These are phyloP conservation scores for Podarcis muralis DNA, from an alignment of 2,113 vertebrate genomes.

Conservation along the genomic window DNA sequence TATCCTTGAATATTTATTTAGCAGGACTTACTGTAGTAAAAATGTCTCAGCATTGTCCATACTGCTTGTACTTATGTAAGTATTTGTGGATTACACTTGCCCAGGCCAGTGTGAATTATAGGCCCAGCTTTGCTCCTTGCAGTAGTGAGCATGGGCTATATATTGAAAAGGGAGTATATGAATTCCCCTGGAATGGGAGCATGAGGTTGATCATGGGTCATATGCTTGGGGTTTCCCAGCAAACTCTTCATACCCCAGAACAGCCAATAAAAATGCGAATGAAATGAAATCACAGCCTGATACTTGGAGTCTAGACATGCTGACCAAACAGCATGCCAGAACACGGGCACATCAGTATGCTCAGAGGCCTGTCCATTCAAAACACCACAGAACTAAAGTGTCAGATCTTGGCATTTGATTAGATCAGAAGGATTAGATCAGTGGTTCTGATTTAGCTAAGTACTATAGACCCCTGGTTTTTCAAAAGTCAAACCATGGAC, in stretches of 20 bases:
- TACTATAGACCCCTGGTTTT: too few species aligned
- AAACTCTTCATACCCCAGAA: neutral
- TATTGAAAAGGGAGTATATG: neutral
- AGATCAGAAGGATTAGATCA: neutral
- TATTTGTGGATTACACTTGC: neutral
- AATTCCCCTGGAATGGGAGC: neutral
- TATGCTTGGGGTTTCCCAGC: neutral
- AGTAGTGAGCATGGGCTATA: neutral
- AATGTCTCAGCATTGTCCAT: slow-evolving; percentile 34
- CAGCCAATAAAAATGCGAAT: neutral
- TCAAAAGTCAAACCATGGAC: too few species aligned
- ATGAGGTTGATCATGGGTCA: neutral
- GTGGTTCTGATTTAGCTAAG: too few species aligned
- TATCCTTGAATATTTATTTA: slow-evolving; percentile 65
- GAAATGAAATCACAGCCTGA: neutral
- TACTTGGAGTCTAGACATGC: neutral
- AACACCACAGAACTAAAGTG: neutral
- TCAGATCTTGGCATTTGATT: neutral
- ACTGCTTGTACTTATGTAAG: neutral
- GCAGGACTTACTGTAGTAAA: slow-evolving; percentile 35
- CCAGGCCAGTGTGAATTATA: neutral
- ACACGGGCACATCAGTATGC: neutral
- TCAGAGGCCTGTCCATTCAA: neutral
- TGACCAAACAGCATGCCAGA: neutral
- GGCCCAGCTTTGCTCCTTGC: neutral